phyloP scores from a whole-genome alignment of 92 coral and sea anemone species.

The Pocillopora meandrina region DNA sequence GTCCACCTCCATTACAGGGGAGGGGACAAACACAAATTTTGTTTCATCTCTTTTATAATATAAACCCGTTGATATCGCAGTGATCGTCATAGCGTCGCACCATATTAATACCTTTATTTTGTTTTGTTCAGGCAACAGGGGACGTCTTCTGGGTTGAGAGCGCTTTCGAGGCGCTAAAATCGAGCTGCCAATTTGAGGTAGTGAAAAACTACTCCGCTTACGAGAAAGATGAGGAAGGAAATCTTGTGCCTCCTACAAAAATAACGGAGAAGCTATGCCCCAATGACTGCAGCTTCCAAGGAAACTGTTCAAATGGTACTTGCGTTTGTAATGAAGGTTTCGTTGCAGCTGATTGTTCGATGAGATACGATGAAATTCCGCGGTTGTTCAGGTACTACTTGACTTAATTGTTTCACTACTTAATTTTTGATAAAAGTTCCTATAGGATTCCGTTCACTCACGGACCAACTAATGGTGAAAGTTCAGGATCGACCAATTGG shows the following conservation, averaged over 20 bases:
- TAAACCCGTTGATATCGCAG: no score
- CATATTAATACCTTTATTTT: no score
- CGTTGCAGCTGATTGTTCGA: constrained; percentile 58
- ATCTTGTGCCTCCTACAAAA: not conserved
- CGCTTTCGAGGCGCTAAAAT: not conserved
- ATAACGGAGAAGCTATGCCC: constrained; percentile 32
- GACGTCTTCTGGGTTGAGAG: not conserved
- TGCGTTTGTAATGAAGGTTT: constrained; percentile 57
- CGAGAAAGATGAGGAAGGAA: not conserved
- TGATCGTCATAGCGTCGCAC: not conserved
- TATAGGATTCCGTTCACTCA: no score
- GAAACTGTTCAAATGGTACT: constrained; percentile 54
- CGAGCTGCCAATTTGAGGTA: not conserved
- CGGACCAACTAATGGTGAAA: no score
- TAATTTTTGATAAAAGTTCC: no score
- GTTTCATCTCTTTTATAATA: no score
- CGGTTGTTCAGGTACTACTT: constrained; percentile 20
- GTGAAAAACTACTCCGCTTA: not conserved
- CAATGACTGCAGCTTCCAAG: constrained; percentile 58
- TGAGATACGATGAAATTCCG: constrained; percentile 45
- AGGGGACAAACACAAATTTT: no score
- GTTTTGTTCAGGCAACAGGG: not conserved
- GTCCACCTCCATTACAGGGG: no score
- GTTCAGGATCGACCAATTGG: no score
- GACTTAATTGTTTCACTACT: no score